A percentile compares a stretch with the other conserved stretches of the same genome.
phyloP scores from a whole-genome alignment of 2,888 invertebrate species.

The Phalera bucephala region DNA sequence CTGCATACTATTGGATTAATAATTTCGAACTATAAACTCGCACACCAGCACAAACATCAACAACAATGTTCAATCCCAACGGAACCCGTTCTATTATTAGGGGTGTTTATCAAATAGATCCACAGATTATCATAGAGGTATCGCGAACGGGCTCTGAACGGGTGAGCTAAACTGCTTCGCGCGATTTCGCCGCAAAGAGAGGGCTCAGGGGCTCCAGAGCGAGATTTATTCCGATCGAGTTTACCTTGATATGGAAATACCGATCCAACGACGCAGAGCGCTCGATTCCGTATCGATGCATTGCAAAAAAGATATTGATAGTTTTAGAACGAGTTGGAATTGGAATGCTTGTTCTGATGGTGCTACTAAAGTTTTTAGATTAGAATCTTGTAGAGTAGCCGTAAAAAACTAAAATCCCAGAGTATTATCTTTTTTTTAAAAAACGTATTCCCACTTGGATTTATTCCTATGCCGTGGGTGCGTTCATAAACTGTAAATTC shows the following conservation, averaged over 20 bases:
- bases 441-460: no score
- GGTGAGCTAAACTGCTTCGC: slow-evolving; percentile 75
- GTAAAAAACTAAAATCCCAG: no score
- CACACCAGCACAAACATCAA: neutral
- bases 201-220: slow-evolving; percentile 61
- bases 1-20: no score
- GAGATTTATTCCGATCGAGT: slow-evolving; percentile 76
- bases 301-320: slow-evolving; percentile 26
- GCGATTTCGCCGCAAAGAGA: slow-evolving; percentile 77
- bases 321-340: slow-evolving; percentile 18
- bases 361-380: no score
- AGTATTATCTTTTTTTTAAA: no score
- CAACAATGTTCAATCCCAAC: slow-evolving; percentile 1
- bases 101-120: slow-evolving; percentile 47
- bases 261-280: slow-evolving; percentile 31
- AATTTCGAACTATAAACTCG: no score
- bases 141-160: slow-evolving; percentile 58
- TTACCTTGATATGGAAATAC: slow-evolving; percentile 62
- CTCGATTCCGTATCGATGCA: slow-evolving; percentile 25
- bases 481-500: no score
- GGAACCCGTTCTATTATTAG: slow-evolving; percentile 18
- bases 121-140: slow-evolving; percentile 64
- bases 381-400: no score
- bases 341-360: neutral
- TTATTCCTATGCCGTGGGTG: no score